Conservation (phyloP, 2,888 invertebrate species). For the Strigamia transsilvanica region DNA sequence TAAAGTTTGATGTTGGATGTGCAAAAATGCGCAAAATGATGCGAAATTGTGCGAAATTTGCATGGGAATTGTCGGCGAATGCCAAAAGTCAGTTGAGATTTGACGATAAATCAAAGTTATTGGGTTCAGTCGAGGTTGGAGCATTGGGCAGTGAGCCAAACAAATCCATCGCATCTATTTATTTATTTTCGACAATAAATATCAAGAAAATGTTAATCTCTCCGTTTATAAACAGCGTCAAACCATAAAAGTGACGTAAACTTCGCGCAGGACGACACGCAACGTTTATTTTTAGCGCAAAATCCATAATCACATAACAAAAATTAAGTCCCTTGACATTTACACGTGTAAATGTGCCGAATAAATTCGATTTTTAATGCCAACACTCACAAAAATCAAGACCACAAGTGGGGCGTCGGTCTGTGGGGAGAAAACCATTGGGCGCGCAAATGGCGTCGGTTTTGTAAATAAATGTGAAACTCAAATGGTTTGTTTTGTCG, state of each 20-base stretch:
- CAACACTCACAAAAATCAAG: too few species aligned
- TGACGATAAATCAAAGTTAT: conserved; percentile 6
- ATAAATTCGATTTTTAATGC: neutral
- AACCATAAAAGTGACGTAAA: neutral
- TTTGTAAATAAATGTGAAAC: too few species aligned
- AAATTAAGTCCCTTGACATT: neutral
- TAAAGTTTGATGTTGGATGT: neutral
- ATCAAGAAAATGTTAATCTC: too few species aligned
- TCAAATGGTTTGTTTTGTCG: neutral
- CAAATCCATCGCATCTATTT: neutral
- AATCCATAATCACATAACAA: neutral
- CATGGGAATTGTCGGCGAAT: neutral
- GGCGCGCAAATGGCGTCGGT: too few species aligned
- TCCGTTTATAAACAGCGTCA: neutral
- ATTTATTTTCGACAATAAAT: neutral
- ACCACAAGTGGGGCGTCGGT: too few species aligned
- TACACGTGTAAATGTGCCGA: neutral
- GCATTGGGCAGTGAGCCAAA: conserved; percentile 3
- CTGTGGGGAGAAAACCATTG: too few species aligned
- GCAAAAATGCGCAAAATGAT: neutral
- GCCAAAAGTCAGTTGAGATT: conserved; percentile 3
- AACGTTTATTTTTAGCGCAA: conserved; percentile 5
- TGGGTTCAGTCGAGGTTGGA: neutral
- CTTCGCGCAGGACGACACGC: neutral
- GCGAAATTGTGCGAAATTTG: neutral